Evolutionary conservation across 2,888 invertebrate genomes (phyloP), one percentile per base, ranked within the genome.

Genomic region (Vanessa cardui): DNA sequence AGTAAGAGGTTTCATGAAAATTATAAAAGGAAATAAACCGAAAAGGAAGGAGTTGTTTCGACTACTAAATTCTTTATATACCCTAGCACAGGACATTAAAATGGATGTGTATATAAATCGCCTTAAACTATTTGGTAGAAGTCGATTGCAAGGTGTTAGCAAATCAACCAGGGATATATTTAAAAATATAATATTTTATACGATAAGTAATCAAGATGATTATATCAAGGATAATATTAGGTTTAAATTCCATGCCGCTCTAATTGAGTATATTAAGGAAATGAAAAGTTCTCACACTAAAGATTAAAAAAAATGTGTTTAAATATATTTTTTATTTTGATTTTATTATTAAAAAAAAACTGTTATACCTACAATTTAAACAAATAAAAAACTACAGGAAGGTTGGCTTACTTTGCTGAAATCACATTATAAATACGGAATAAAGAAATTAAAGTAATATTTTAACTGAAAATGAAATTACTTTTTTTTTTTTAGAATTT

Each of bases 41-140:
- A 76, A 64, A 52, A 76, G 78, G 56, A 77, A 79, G 16, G 77
- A 80, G 0, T 87, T 85, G 68, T 82, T 89, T 71, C 50, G 63
- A 18, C 74, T 77, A 1, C 80, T 86, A 70, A 88, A 90, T 68
- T 68, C 77, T 5, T 78, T 89, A 46, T 90, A 79, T 70, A 75
- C 68, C 9, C 45, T 72, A 2, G 59, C 68, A 5, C 75, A 83
- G 39, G 81, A 82, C 44, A 70, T 73, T 21, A 80, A 79, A 76
- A 77, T 89, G 75, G 86, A 87, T 49, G 78, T 83, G 63, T 90
- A 88, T 69, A 76, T 89, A 69, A 84, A 83, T 69, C 50, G 74
- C 15, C 73, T 89, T 7, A 85, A 79, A 64, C 76, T 67, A 64
- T 89, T 78, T 50, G 88, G 84, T 1, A 75, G 73, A 58, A 74